Base-by-base conservation (phyloP, 1,140 invertebrate species). In the Limonius californicus region DNA sequence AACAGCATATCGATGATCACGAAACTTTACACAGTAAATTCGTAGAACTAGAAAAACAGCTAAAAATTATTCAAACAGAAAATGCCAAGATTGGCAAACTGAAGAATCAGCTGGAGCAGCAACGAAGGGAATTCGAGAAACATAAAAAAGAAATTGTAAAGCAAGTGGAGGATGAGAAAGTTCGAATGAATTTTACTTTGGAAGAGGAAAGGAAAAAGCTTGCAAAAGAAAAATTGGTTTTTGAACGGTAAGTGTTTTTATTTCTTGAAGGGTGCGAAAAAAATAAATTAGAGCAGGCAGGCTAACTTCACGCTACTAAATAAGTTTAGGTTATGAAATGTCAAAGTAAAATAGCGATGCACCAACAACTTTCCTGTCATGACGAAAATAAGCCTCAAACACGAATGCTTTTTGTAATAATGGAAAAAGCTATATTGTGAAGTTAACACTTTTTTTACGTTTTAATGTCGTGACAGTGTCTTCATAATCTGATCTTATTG, bases 1-100 rank as follows among this genome's bases (percentile, higher is more conserved):
- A 4, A 27, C 7, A 39, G 7, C n/a, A 7, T 11, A 14, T 14
- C 1, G 11, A 14, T 39, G n/a, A 39, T 39, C 2, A 2, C 2
- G 7, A 2, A 39, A 2, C 2, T 11, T 12, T 39, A 39, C 35
- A 18, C 3, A 18, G 9, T n/a, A 83, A 86, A 59, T 72, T 90
- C 0, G 66, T 77, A 54, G 86, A 89, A 71, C 71, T 90, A 21
- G 84, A 89, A 72, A 76, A 80, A 43, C 87, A 90, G 78, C 88
- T 90, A 54, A 80, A 84, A 59, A 84, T 85, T 64, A 79, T 87
- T 59, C 82, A 87, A 45, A 70, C 76, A 47, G 80, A 83, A 54
- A 70, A 75, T 8, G 66, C 66, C 53, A 66, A 67, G 15, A 61
- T 84, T 2, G 63, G 76, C 8, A 83, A 82, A 70, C 73, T 83